These are phyloP conservation scores for Siniperca chuatsi DNA, from an alignment of 2,113 vertebrate genomes.

Conservation along the genomic window DNA sequence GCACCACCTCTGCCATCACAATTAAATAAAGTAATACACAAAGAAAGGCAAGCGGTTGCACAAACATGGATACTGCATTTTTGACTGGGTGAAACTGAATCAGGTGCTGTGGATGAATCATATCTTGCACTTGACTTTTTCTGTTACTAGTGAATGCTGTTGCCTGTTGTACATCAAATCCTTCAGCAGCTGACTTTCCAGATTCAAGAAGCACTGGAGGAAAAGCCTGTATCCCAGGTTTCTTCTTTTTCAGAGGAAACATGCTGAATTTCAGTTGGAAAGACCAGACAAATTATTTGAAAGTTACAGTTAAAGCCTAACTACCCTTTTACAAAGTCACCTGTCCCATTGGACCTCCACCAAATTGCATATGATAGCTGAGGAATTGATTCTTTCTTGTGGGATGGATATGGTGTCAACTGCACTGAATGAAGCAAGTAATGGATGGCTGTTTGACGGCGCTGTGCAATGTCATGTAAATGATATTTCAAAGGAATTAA, in stretches of 20 bases:
- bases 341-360: background rate
- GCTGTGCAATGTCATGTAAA: background rate
- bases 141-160: background rate
- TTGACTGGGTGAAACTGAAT: background rate
- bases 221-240: background rate
- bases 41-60: background rate
- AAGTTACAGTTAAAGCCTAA: background rate
- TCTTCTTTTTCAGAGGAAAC: background rate
- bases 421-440: background rate
- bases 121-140: background rate
- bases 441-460: background rate
- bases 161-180: background rate
- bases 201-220: background rate
- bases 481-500: background rate
- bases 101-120: background rate
- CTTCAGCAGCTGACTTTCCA: background rate
- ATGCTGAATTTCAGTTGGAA: background rate
- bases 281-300: background rate
- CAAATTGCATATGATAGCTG: background rate
- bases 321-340: conserved; percentile 16
- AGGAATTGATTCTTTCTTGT: background rate
- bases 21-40: background rate
- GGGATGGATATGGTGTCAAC: background rate
- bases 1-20: background rate
- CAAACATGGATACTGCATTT: background rate